Conservation (phyloP, 1,140 invertebrate species). For the Macrobrachium rosenbergii region DNA sequence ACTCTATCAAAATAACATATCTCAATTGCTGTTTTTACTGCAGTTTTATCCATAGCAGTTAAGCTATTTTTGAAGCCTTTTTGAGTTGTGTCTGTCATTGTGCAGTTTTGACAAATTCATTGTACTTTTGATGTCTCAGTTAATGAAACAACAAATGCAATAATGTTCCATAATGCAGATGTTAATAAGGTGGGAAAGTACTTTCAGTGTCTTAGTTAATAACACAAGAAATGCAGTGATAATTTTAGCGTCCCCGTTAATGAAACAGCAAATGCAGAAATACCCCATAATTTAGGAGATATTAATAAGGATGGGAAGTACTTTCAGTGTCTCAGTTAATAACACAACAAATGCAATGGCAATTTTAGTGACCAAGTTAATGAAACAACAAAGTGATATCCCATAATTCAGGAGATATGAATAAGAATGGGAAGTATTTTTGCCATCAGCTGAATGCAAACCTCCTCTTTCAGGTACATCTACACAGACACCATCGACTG, state of each 20-base stretch:
- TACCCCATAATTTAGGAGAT: too few relatives aligned
- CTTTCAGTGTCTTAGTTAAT: neutral
- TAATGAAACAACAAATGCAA: neutral
- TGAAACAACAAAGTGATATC: too few relatives aligned
- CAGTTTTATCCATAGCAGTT: too few relatives aligned
- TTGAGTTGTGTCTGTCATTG: too few relatives aligned
- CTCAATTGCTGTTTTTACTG: too few relatives aligned
- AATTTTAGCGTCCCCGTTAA: neutral
- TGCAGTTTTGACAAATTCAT: too few relatives aligned
- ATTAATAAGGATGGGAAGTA: neutral
- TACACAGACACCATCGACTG: conserved; percentile 65
- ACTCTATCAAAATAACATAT: too few relatives aligned
- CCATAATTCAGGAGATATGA: neutral
- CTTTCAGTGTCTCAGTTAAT: neutral
- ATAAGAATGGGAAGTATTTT: neutral
- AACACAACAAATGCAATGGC: too few relatives aligned
- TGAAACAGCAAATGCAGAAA: neutral
- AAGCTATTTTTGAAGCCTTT: too few relatives aligned
- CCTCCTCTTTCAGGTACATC: conserved; percentile 58
- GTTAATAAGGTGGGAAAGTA: neutral
- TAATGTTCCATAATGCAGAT: too few relatives aligned
- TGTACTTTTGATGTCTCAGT: neutral
- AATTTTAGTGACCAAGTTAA: too few relatives aligned
- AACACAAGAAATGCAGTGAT: too few relatives aligned
- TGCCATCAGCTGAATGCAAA: neutral